phyloP scores from a whole-genome alignment of 1,140 invertebrate genomes.

The Brachionus manjavacas region DNA sequence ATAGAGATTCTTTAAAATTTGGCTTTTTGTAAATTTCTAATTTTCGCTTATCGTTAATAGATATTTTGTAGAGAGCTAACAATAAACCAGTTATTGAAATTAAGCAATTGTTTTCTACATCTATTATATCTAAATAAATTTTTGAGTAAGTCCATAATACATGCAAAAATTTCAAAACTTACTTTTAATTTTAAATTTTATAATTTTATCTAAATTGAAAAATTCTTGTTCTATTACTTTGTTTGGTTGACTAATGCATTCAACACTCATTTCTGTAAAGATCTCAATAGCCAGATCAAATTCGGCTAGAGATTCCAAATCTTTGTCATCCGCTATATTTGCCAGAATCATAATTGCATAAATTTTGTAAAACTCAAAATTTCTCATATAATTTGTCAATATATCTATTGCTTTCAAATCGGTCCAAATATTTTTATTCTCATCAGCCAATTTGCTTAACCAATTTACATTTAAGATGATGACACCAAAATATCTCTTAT shows the following conservation, averaged over 20 bases:
- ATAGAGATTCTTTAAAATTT: neutral
- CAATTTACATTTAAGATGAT: neutral
- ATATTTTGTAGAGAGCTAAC: neutral
- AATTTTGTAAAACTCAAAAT: neutral
- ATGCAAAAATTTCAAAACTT: too few relatives aligned
- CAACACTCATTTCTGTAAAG: neutral
- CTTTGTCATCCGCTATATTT: neutral
- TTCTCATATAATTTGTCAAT: neutral
- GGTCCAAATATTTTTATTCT: neutral
- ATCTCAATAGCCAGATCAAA: neutral
- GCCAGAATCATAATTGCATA: neutral
- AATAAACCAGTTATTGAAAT: neutral
- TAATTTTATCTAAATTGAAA: neutral
- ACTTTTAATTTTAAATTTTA: neutral
- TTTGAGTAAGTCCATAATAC: too few relatives aligned
- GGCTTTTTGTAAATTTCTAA: neutral
- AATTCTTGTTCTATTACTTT: neutral
- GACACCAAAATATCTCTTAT: neutral
- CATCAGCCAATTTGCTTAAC: neutral
- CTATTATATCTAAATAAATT: neutral
- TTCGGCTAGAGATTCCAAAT: neutral
- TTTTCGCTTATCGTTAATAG: neutral
- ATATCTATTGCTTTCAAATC: neutral
- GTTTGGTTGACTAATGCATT: neutral
- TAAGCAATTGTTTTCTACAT: neutral